These are phyloP conservation scores for Speoplatyrhinus poulsoni DNA, from an alignment of 2,113 vertebrate species.

Conservation along the genomic window DNA sequence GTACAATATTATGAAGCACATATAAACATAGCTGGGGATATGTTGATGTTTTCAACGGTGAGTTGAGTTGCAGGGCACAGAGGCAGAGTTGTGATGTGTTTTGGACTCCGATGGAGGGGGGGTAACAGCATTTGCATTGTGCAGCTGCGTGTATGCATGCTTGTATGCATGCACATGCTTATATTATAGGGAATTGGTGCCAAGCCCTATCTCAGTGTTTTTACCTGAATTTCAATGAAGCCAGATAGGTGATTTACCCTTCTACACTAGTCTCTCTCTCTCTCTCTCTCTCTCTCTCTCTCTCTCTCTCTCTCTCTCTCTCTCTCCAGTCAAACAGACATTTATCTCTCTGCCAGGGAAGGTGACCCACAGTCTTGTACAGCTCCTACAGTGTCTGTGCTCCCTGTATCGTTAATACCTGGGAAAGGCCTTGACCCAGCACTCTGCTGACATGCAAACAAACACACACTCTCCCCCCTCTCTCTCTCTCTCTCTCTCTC, in stretches of 20 bases:
- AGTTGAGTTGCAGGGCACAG: slow-evolving; percentile 47
- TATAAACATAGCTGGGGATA: slow-evolving; percentile 48
- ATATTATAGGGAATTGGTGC: slow-evolving; percentile 59
- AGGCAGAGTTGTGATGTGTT: slow-evolving; percentile 47
- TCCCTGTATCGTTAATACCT: slow-evolving; percentile 67
- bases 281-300: slow-evolving; percentile 20
- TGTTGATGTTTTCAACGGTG: slow-evolving; percentile 45
- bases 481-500: neutral
- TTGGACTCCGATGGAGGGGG: slow-evolving; percentile 19
- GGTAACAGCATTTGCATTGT: slow-evolving; percentile 26
- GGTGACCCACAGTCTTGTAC: slow-evolving; percentile 75
- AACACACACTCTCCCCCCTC: slow-evolving; percentile 13
- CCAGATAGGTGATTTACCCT: slow-evolving; percentile 68
- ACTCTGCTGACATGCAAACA: slow-evolving; percentile 58
- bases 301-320: slow-evolving; percentile 18
- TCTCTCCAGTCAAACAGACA: slow-evolving; percentile 73
- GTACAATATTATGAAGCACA: slow-evolving; percentile 43
- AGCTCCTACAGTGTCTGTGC: slow-evolving; percentile 64
- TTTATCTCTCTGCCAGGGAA: slow-evolving; percentile 78
- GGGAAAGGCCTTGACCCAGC: slow-evolving; percentile 73
- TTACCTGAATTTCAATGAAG: slow-evolving; percentile 77
- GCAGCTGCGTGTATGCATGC: slow-evolving; percentile 14
- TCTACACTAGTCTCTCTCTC: slow-evolving; percentile 46
- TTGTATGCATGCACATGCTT: slow-evolving; percentile 31
- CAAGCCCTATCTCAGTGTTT: slow-evolving; percentile 58